Evolutionary conservation across 2,888 invertebrate species (phyloP), one percentile per base, ranked within the genome.

Genomic region (Agrochola circellaris): DNA sequence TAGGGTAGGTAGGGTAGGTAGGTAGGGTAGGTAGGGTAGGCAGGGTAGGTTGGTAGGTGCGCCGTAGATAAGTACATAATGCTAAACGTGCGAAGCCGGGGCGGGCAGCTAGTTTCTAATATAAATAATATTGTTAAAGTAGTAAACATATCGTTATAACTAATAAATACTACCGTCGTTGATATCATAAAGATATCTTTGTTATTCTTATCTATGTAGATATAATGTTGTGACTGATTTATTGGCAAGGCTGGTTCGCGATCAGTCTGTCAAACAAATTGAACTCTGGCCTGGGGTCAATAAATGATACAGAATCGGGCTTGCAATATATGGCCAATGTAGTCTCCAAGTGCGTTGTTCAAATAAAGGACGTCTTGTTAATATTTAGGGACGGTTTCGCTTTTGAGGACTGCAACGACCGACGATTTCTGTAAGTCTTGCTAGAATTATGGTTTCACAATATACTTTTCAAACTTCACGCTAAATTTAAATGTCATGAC

Each of bases 221-320:
- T 38, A 54, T 51, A 48, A 56, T 23, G 42, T 42, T 34, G 62
- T 51, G 11, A 20, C 34, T 72, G 77, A 75, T 56, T 74, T 38
- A 75, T 81, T 60, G 15, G 68, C 75, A 61, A 66, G 69, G 23
- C 26, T 75, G 56, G 48, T 76, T 67, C 42, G 38, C 45, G 26
- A 75, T 30, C 56, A 66, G 75, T 69, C 23, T 26, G 48, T 72
- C 65, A 77, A 81, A 82, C 77, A 65, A 77, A 81, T 73, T 82
- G 72, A 82, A 75, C 71, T 45, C 8, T 6, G 48, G n/a, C 30
- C 20, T 23, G 69, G 56, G 81, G 75, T 82, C 82, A 82, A 64
- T 34, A 48, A 56, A 65, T 61, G 48, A 69, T 42, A 68, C 60
- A 56, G 42, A 56, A 54, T 42, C 54, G 66, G n/a, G 60, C 69